Base-by-base conservation (phyloP, 2,888 invertebrate genomes). In the Protodeltote pygarga region DNA sequence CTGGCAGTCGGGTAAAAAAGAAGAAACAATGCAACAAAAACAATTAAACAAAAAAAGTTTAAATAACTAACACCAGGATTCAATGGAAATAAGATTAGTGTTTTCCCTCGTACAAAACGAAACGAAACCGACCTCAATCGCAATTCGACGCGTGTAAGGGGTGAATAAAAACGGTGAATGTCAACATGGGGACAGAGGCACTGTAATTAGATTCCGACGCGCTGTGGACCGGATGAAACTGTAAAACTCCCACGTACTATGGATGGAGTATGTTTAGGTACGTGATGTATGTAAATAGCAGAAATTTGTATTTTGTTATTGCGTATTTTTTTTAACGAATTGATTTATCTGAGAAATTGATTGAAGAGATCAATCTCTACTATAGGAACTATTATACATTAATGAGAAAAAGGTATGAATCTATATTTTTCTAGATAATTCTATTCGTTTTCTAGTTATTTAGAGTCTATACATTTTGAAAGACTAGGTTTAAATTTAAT, bases 161-260 rank as follows among this genome's bases (percentile, higher is more conserved):
- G 29, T 55, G 59, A 54, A 65, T 60, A 71, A 75, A 73, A 74
- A 49, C 45, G 50, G 46, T 41, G 41, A 49, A 63, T 52, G 69
- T 64, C 71, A 67, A 66, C 65, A 55, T 16, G 27, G 44, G 49
- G 65, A 57, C 60, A 57, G 57, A 48, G 59, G 59, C 51, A 16
- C 33, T 54, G 65, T 74, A 75, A 75, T 75, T 75, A 75, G 73
- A 75, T 75, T 75, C 52, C 63, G 42, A 13, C 41, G 29, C 38
- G 37, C 46, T 53, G 49, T 57, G 44, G 28, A 49, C 31, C 64
- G 54, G 33, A 48, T 64, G 42, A 53, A 61, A 52, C 50, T 59
- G 52, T 55, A 70, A 70, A 67, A 64, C 35, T 35, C 29, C 15
- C 47, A 50, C 46, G 51, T 44, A 62, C 46, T 38, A 39, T 51